A percentile compares a stretch with the other conserved stretches of the same genome.
phyloP scores from a whole-genome alignment of 2,888 invertebrate species.

The Diarsia rubi region DNA sequence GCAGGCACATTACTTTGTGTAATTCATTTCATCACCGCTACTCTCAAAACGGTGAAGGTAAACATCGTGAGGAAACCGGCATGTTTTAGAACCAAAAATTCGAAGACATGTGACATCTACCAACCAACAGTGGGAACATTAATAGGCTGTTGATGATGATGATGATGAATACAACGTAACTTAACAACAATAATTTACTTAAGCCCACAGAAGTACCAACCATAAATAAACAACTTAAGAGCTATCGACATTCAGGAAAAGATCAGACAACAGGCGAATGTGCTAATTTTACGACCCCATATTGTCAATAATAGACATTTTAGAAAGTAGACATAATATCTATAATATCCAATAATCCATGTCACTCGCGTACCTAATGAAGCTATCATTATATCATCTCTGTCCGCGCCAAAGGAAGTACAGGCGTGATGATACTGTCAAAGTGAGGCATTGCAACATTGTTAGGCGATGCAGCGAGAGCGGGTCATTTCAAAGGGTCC shows the following conservation, averaged over 20 bases:
- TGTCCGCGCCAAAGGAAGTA: constrained; percentile 47
- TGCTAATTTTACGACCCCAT: not conserved
- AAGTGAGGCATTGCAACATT: constrained; percentile 41
- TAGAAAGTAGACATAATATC: constrained; percentile 15
- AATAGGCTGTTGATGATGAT: no score
- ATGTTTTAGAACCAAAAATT: no score
- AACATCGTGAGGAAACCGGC: no score
- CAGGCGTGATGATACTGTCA: constrained; percentile 27
- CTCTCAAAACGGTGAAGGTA: no score
- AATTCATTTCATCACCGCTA: no score
- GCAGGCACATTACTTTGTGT: no score
- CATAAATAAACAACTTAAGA: not conserved
- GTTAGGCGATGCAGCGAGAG: constrained; percentile 16
- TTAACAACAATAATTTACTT: no score
- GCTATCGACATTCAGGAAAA: not conserved
- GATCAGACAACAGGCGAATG: not conserved
- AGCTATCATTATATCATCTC: constrained; percentile 55
- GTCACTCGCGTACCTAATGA: constrained; percentile 44
- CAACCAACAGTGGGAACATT: no score
- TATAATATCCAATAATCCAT: constrained; percentile 42
- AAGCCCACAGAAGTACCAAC: not conserved
- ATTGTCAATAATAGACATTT: constrained; percentile 12
- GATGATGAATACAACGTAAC: no score
- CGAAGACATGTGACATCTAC: no score
- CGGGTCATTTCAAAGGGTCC: constrained; percentile 34